phyloP scores from a whole-genome alignment of 1,140 invertebrate genomes.

The Trichomalopsis sarcophagae region DNA sequence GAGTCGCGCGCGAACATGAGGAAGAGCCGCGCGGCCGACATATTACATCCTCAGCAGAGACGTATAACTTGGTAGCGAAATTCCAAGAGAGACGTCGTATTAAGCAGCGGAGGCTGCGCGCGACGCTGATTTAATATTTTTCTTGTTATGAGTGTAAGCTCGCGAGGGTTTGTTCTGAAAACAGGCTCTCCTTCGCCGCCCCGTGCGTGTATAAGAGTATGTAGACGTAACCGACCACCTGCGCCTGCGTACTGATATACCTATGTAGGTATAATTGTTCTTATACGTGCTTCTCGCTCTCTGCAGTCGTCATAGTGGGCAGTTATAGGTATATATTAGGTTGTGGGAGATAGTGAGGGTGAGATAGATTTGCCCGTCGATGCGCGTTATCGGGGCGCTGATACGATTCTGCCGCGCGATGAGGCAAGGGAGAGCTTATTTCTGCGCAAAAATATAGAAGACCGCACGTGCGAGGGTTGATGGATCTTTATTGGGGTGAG shows the following conservation, averaged over 20 bases:
- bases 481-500: too few relatives aligned
- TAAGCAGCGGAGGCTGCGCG: constrained; percentile 55
- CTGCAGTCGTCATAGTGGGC: too few relatives aligned
- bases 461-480: too few relatives aligned
- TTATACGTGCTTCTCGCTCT: too few relatives aligned
- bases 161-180: constrained; percentile 69
- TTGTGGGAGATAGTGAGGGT: too few relatives aligned
- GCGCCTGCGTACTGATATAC: neutral
- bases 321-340: neutral
- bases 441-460: too few relatives aligned
- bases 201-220: neutral
- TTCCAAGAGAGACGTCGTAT: neutral
- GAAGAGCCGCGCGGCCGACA: neutral
- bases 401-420: neutral
- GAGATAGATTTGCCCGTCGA: neutral
- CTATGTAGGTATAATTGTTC: too few relatives aligned
- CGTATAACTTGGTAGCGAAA: neutral
- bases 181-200: constrained; percentile 57
- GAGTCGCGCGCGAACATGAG: too few relatives aligned
- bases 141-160: constrained; percentile 73
- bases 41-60: neutral
- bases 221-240: constrained; percentile 22
- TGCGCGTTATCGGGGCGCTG: neutral
- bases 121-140: constrained; percentile 71
- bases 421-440: neutral